phyloP scores from a whole-genome alignment of 1,140 invertebrate genomes.

The Prorops nasuta region DNA sequence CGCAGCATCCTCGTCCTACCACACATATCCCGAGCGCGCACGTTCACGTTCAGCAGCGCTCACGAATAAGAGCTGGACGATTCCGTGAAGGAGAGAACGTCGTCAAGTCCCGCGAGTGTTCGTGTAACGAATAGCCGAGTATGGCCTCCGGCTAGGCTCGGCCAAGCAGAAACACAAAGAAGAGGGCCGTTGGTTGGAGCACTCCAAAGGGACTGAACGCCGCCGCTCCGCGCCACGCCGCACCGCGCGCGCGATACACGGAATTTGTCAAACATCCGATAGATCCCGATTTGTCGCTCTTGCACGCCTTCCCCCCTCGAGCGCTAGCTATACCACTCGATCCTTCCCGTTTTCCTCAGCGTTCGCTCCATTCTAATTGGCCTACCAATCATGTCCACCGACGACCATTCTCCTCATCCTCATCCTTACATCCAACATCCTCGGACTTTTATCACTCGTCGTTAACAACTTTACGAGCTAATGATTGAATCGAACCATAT shows the following conservation, averaged over 20 bases:
- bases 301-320: conserved; percentile 17
- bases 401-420: too few species aligned
- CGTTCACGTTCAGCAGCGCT: neutral
- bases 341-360: too few species aligned
- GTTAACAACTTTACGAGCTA: too few species aligned
- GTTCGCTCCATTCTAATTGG: too few species aligned
- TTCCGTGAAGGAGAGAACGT: neutral
- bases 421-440: too few species aligned
- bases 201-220: conserved; percentile 28
- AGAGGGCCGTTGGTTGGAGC: conserved; percentile 10
- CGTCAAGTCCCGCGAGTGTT: conserved; percentile 27
- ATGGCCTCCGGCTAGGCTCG: conserved; percentile 29
- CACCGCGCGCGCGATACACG: conserved; percentile 48
- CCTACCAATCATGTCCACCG: too few species aligned
- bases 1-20: conserved; percentile 36
- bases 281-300: conserved; percentile 38
- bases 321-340: too few species aligned
- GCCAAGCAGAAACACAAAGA: conserved; percentile 16
- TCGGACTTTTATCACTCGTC: too few species aligned
- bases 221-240: conserved; percentile 37
- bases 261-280: conserved; percentile 49
- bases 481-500: too few species aligned
- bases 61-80: neutral
- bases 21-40: conserved; percentile 15
- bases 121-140: conserved; percentile 44